Conservation (phyloP, 2,888 invertebrate genomes). For the Ceraclea dissimilis region DNA sequence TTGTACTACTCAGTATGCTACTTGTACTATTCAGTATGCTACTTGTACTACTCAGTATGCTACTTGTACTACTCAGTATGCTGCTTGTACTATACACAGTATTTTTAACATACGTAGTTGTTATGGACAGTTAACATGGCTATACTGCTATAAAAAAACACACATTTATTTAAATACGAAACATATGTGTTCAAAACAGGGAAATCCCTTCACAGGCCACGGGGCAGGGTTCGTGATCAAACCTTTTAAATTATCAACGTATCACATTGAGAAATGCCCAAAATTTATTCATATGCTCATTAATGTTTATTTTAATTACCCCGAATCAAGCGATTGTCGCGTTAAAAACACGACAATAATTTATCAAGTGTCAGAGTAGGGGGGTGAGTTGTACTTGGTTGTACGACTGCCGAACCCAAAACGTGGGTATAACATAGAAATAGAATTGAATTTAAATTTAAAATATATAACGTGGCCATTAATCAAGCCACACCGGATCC, state of each 20-base stretch:
- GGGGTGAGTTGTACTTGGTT: too few relatives aligned
- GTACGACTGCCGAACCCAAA: background rate
- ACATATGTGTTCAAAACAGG: background rate
- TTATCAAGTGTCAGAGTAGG: background rate
- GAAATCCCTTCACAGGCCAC: background rate
- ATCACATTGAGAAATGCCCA: background rate
- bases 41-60: too few relatives aligned
- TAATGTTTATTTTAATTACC: conserved; percentile 2
- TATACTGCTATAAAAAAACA: too few relatives aligned
- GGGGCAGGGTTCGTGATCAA: background rate
- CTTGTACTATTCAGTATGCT: too few relatives aligned
- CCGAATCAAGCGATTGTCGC: background rate
- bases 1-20: too few relatives aligned
- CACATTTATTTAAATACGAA: too few relatives aligned
- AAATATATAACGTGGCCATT: conserved; percentile 11
- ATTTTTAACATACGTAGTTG: too few relatives aligned
- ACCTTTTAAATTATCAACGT: background rate
- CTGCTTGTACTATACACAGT: too few relatives aligned
- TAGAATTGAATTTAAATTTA: conserved; percentile 13
- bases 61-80: too few relatives aligned
- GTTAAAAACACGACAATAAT: conserved; percentile 1
- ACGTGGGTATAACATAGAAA: background rate
- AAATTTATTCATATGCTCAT: background rate
- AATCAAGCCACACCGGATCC: conserved; percentile 7
- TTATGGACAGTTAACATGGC: too few relatives aligned